Base-by-base conservation (phyloP, 2,113 vertebrate genomes). In the Microcebus ravelobensis region DNA sequence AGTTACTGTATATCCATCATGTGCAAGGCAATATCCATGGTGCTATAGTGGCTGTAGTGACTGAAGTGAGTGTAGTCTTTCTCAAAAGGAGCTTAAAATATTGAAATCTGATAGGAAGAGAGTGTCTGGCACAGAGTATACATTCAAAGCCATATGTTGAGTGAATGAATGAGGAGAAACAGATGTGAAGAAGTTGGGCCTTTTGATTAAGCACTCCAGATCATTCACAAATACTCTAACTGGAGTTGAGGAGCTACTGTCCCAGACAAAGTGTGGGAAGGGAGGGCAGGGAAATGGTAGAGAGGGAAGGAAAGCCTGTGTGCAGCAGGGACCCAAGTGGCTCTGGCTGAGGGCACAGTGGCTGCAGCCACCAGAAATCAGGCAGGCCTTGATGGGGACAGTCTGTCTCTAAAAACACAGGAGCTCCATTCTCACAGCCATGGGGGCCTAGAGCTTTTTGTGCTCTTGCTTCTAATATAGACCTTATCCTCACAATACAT, bases 401-500 rank as follows among this genome's bases (percentile, higher is more conserved):
- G 2, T 36, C 21, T 73, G 48, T 1, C 18, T 68, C 55, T n/a
- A 8, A 80, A n/a, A 77, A 81, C n/a, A 68, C 5, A 11, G 9
- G 7, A 27, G 1, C 18, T 74, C 61, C 50, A 6, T 76, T 50
- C 6, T 83, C 50, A 21, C 25, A 18, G 36, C 23, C 34, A 39
- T 27, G 10, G 79, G 25, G 12, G 3, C 27, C 55, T 59, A 45
- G 4, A 25, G 48, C 23, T 36, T 89, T 96, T 10, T 61, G 39
- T 34, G 36, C 27, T 88, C 50, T 57, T 70, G 36, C 36, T 96
- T 92, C 82, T 73, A 77, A 85, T 52, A 76, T 2, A 71, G 48
- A 86, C 74, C 25, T 50, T 73, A 65, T 87, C 83, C 42, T 84
- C n/a, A 48, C 52, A 89, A 94, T 36, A 17, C 3, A 23, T 80